Conservation (phyloP, 2,113 vertebrate genomes). For the Ptyas mucosa region DNA sequence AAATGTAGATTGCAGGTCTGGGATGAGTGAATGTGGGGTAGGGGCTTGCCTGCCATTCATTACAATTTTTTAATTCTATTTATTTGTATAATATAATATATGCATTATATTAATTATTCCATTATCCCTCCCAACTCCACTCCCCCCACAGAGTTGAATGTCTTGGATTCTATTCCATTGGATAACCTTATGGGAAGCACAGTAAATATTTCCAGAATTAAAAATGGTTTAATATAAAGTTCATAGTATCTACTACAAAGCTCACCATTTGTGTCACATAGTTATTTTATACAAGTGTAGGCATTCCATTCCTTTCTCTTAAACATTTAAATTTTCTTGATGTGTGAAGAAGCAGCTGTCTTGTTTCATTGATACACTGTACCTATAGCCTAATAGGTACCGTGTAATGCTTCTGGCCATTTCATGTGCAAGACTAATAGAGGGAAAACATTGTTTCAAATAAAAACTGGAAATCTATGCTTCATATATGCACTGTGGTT, state of each 20-base stretch:
- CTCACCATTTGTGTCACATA: not conserved
- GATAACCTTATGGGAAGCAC: not conserved
- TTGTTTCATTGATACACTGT: not conserved
- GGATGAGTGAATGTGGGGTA: not conserved
- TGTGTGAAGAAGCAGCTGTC: slow-evolving; percentile 26
- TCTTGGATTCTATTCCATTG: not conserved
- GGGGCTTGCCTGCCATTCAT: not conserved
- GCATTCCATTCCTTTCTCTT: slow-evolving; percentile 4
- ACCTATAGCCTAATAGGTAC: not conserved
- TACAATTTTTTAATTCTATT: not conserved
- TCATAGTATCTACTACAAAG: not conserved
- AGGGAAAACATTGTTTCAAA: not conserved
- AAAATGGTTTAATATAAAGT: not conserved
- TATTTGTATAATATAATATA: not conserved
- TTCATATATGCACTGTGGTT: not conserved
- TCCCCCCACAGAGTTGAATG: not conserved
- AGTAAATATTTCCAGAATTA: not conserved
- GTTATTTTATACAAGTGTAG: not conserved
- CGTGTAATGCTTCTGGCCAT: not conserved
- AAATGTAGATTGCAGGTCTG: not conserved
- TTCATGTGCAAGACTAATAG: not conserved
- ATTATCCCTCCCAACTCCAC: not conserved
- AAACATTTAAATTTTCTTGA: slow-evolving; percentile 19
- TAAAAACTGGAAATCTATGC: not conserved
- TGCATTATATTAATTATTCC: not conserved